A percentile compares a stretch with the other conserved stretches of the same genome.
phyloP scores from a whole-genome alignment of 2,797 vertebrate species.

The Enteromius afrohamiltoni region DNA sequence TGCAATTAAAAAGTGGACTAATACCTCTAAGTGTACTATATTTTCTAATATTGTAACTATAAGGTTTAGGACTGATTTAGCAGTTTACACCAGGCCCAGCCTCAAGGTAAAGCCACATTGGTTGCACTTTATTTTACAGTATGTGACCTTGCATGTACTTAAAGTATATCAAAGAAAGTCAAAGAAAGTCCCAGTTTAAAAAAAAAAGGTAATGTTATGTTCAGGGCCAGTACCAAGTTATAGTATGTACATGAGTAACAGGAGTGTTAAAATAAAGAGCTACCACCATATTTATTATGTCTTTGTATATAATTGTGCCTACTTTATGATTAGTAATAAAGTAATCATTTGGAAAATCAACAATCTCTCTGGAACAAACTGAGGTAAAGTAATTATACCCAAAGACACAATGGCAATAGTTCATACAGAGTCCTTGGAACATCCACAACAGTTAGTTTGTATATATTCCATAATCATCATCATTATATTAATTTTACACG shows the following conservation, averaged over 20 bases:
- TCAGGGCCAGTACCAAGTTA: not conserved
- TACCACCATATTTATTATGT: not conserved
- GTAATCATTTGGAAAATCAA: not conserved
- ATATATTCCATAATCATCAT: not conserved
- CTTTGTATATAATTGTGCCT: not conserved
- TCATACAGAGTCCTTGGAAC: not conserved
- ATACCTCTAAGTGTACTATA: not conserved
- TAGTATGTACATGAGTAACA: not conserved
- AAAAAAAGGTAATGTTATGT: not conserved
- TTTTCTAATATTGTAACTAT: not conserved
- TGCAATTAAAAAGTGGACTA: conserved; percentile 24
- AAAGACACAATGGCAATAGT: not conserved
- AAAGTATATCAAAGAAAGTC: not conserved
- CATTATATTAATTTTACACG: not conserved
- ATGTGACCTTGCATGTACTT: not conserved
- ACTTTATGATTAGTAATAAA: not conserved
- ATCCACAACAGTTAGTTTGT: not conserved
- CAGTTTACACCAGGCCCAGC: not conserved
- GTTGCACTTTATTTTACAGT: not conserved
- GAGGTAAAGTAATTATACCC: not conserved
- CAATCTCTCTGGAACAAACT: not conserved
- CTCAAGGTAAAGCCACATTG: not conserved
- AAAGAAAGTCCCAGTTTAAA: too few relatives aligned
- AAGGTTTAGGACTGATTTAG: not conserved
- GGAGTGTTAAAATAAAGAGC: not conserved